Conservation (phyloP, 92 coral and sea anemone species). For the Actinostola sp. region DNA sequence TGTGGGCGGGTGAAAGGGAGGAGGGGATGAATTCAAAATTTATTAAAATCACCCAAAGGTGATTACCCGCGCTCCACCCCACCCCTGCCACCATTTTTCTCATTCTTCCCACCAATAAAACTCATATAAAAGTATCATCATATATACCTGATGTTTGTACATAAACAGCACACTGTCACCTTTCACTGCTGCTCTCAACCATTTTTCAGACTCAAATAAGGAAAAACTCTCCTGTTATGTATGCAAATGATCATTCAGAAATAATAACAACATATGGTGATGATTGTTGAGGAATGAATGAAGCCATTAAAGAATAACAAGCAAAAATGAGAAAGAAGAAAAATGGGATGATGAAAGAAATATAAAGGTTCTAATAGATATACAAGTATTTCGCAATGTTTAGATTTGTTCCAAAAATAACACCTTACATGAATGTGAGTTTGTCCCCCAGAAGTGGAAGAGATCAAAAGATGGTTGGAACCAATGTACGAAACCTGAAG, state of each 20-base stretch:
- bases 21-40: no score
- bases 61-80: no score
- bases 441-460: conserved; percentile 49
- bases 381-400: neutral
- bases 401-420: neutral
- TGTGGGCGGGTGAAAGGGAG: no score
- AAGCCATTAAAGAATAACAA: no score
- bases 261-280: neutral
- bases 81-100: neutral
- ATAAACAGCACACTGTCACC: conserved; percentile 91
- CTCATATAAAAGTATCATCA: no score
- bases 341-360: neutral
- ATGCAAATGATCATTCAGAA: neutral
- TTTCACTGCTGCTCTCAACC: conserved; percentile 84
- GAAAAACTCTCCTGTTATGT: conserved; percentile 80
- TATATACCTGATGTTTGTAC: conserved; percentile 76
- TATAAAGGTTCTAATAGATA: neutral
- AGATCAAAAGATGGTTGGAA: conserved; percentile 73
- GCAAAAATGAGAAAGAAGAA: no score
- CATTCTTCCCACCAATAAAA: neutral
- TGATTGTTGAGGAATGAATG: no score
- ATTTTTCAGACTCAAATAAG: conserved; percentile 77
- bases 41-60: no score
- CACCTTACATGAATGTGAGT: conserved; percentile 69
- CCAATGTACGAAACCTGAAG: conserved; percentile 76